phyloP scores from a whole-genome alignment of 2,797 vertebrate genomes.

The Cuculus canorus region DNA sequence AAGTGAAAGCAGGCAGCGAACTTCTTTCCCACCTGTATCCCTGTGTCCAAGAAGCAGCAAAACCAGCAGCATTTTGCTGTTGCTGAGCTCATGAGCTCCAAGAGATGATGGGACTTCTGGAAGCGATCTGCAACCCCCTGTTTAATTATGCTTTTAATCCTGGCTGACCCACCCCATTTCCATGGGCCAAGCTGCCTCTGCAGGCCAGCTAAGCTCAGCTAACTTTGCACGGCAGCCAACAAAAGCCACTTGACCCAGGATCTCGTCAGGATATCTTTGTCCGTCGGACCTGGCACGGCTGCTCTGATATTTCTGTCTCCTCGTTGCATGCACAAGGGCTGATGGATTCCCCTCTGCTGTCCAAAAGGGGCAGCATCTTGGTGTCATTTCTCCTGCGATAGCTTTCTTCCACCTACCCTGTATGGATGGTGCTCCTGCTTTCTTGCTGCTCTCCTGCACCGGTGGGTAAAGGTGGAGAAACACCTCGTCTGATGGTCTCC shows the following conservation, averaged over 20 bases:
- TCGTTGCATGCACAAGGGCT: neutral
- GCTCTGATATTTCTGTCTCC: neutral
- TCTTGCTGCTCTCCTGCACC: neutral
- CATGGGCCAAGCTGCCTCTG: neutral
- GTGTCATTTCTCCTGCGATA: neutral
- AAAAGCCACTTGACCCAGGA: slow-evolving; percentile 27
- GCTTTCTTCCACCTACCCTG: neutral
- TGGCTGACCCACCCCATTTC: neutral
- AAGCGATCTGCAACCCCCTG: slow-evolving; percentile 21
- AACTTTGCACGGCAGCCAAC: neutral
- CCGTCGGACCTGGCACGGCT: neutral
- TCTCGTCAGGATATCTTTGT: neutral
- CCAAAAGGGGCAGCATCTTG: neutral
- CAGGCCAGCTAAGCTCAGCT: neutral
- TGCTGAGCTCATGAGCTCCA: neutral
- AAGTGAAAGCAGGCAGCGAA: neutral
- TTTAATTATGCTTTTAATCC: neutral
- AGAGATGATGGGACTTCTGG: slow-evolving; percentile 28
- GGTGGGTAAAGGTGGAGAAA: neutral
- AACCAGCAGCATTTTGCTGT: neutral
- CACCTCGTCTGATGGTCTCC: neutral
- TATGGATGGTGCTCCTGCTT: neutral
- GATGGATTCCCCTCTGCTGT: neutral
- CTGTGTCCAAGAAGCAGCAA: neutral
- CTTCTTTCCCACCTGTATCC: neutral